Conservation (phyloP, 2,888 invertebrate species). For the Celastrina argiolus region DNA sequence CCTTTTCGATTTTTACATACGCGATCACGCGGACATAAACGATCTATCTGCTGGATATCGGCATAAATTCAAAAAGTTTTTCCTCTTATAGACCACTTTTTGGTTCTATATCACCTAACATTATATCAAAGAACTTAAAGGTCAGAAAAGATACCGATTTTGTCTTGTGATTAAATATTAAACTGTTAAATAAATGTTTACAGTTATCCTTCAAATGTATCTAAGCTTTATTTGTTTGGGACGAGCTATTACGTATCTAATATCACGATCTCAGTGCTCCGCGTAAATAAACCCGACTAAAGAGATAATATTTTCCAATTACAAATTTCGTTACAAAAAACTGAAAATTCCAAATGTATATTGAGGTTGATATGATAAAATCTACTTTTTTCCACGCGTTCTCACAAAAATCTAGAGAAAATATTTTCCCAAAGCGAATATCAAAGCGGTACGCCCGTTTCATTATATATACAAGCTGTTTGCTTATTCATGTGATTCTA, state of each 20-base stretch:
- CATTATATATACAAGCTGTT: conserved; percentile 22
- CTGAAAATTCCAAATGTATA: conserved; percentile 17
- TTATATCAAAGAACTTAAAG: background rate
- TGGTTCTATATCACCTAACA: no score
- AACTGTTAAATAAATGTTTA: background rate
- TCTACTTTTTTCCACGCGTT: conserved; percentile 15
- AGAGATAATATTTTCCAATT: background rate
- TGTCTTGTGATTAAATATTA: background rate
- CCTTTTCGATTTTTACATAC: no score
- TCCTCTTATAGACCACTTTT: no score
- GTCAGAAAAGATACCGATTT: background rate
- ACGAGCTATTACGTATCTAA: background rate
- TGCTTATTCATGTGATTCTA: conserved; percentile 22
- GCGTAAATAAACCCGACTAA: background rate
- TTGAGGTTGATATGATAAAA: conserved; percentile 18
- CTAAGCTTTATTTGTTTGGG: background rate
- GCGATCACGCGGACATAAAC: no score
- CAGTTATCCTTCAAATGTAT: background rate
- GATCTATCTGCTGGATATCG: no score
- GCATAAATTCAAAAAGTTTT: no score
- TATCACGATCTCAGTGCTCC: background rate
- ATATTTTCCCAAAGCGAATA: conserved; percentile 18
- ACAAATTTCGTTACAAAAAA: conserved; percentile 12
- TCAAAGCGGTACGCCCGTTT: conserved; percentile 20
- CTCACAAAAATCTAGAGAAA: conserved; percentile 14